A percentile compares a stretch with the other conserved stretches of the same genome.
Conservation (phyloP, 2,113 vertebrate species). For the Rhegmatorhina hoffmannsi region DNA sequence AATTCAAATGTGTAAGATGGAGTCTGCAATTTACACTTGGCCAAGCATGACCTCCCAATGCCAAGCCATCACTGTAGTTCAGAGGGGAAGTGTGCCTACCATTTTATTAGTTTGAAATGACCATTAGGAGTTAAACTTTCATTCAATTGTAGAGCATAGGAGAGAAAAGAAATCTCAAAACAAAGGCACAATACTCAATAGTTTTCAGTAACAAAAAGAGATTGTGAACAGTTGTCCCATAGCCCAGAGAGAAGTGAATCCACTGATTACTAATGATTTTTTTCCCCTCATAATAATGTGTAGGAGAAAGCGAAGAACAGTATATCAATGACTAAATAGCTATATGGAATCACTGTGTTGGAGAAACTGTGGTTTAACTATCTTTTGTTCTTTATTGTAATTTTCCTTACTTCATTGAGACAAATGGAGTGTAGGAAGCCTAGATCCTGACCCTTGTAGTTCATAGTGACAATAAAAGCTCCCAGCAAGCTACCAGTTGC, state of each 20-base stretch:
- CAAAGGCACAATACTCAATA: not conserved
- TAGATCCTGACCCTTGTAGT: not conserved
- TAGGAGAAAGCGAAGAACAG: slow-evolving; percentile 10
- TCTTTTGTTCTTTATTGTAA: not conserved
- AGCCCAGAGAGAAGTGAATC: not conserved
- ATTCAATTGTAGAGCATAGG: not conserved
- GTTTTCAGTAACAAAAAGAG: not conserved
- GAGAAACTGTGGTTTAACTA: not conserved
- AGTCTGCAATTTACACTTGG: not conserved
- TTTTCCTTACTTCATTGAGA: not conserved
- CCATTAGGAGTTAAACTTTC: not conserved
- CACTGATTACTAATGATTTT: not conserved
- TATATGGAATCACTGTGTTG: not conserved
- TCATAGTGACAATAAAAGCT: not conserved
- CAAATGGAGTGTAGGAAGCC: not conserved
- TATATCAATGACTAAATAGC: not conserved
- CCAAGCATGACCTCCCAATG: not conserved
- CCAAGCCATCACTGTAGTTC: not conserved
- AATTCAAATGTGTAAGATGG: not conserved
- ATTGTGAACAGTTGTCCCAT: not conserved
- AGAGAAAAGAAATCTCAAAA: not conserved
- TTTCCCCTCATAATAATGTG: not conserved
- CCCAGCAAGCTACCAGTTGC: not conserved
- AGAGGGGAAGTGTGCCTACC: not conserved
- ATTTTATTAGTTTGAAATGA: not conserved